Base-by-base conservation (phyloP, 2,888 invertebrate genomes). In the Drosophila affinis region DNA sequence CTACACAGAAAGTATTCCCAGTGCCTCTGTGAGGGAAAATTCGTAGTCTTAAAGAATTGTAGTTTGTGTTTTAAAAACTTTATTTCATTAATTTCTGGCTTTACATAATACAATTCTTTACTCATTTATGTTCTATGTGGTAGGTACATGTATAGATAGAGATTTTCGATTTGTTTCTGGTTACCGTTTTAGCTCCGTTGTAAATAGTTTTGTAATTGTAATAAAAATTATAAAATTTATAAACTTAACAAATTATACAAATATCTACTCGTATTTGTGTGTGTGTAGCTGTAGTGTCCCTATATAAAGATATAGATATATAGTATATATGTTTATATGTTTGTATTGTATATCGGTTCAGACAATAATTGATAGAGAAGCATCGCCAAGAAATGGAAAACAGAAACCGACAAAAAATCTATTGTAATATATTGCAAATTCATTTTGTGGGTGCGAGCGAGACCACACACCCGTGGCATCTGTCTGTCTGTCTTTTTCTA, bases 201-300 rank as follows among this genome's bases (percentile, higher is more conserved):
- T 77, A 75, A 75, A 77, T 76, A 77, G 64, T 70, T 55, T 39
- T 39, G n/a, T 39, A n/a, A 39, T 73, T 69, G 77, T 67, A 77
- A 77, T 78, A 75, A 77, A 63, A 78, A 79, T 77, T 63, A 77
- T 77, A 75, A 75, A 76, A 75, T 77, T 67, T 79, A 67, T 77
- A 78, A 78, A 78, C 78, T 78, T 78, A 78, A 78, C 79, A 78
- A 75, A 79, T 78, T 67, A 76, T 72, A 56, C 71, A 47, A 59
- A 65, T 52, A 70, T 62, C 48, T 72, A 59, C 27, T 24, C 39
- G 39, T 52, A 51, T 51, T 18, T 70, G 34, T 62, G 39, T 57
- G 54, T 62, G 29, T 64, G 58, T 53, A 52, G 60, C 52, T 65
- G 46, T 65, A 58, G 51, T 52, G 47, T 32, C 51, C 61, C 49